Evolutionary conservation across 2,113 vertebrate genomes (phyloP), one percentile per base, ranked within the genome.

Genomic region (Centropus bengalensis): DNA sequence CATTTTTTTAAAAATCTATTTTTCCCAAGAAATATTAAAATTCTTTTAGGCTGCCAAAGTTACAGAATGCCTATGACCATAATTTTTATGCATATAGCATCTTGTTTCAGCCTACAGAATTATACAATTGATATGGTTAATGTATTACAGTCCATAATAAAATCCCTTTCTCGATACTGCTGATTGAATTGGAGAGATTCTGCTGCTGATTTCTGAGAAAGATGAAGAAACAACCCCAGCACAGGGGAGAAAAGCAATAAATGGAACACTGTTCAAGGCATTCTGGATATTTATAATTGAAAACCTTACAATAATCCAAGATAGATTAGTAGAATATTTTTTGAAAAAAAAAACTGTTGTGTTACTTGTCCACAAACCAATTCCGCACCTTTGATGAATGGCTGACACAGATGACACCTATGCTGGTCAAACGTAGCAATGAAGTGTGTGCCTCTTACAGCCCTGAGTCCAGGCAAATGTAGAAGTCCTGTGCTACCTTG

Each of bases 321-420:
- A 17, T 32, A 73, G 63, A 88, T 86, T 91, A 52, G 69, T 83
- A 54, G 58, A 62, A 74, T 8, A 82, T 22, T 21, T 85, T 95
- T 90, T 95, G 76, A 91, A 93, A 95, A 91, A 93, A 95, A 96
- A 82, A 68, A n/a, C 17, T 59, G 45, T 44, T 85, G 32, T 62
- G 52, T 44, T 89, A 66, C 26, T 89, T 93, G 10, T 51, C 36
- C 4, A 4, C 68, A 69, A 79, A 86, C 40, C 18, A n/a, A 63
- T 19, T 78, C 82, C 75, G 56, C 17, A 40, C 14, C 38, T 49
- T 30, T n/a, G 12, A 20, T 62, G 62, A 70, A 40, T 2, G 6
- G 18, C 60, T 93, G 78, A 67, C 8, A 12, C 22, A 9, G 69
- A 86, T 76, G 47, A 9, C 24, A 15, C 40, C 32, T 58, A 0